A percentile compares a stretch with the other conserved stretches of the same genome.
Conservation (phyloP, 1,140 invertebrate genomes). For the Drosophila ambigua region DNA sequence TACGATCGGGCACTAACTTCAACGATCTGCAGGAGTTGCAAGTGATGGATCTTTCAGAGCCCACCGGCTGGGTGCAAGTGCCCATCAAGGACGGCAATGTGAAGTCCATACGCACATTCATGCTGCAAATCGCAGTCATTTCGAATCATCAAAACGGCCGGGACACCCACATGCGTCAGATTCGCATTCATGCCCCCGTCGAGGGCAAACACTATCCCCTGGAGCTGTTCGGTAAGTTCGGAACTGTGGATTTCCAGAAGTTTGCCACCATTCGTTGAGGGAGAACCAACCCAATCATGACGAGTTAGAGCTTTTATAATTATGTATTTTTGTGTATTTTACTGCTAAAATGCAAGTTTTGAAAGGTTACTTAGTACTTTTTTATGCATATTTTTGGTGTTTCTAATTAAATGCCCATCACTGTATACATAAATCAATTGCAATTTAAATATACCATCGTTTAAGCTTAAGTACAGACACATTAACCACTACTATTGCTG, state of each 20-base stretch:
- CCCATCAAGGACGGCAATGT: slow-evolving; percentile 95
- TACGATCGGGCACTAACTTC: slow-evolving; percentile 97
- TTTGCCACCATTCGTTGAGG: slow-evolving; percentile 90
- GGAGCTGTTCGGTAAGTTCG: slow-evolving; percentile 90
- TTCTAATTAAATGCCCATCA: slow-evolving; percentile 57
- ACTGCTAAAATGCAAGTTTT: slow-evolving; percentile 50
- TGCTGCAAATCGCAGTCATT: slow-evolving; percentile 98
- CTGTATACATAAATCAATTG: slow-evolving; percentile 36
- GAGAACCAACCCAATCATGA: slow-evolving; percentile 23
- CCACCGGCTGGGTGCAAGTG: slow-evolving; percentile 96
- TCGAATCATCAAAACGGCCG: slow-evolving; percentile 99
- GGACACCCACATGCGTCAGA: slow-evolving; percentile 98
- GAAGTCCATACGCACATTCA: slow-evolving; percentile 95
- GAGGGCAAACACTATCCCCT: slow-evolving; percentile 90
- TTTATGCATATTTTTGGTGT: slow-evolving; percentile 64
- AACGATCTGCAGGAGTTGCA: slow-evolving; percentile 99
- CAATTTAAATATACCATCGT: slow-evolving; percentile 32
- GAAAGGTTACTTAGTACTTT: slow-evolving; percentile 49
- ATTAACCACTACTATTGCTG: slow-evolving; percentile 67
- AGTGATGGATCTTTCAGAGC: slow-evolving; percentile 96
- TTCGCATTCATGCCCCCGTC: slow-evolving; percentile 97
- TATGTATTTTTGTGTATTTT: slow-evolving; percentile 36
- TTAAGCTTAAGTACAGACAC: slow-evolving; percentile 69
- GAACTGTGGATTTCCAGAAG: slow-evolving; percentile 92
- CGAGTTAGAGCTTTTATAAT: slow-evolving; percentile 26